phyloP scores from a whole-genome alignment of 2,797 vertebrate genomes.

The Helarctos malayanus region DNA sequence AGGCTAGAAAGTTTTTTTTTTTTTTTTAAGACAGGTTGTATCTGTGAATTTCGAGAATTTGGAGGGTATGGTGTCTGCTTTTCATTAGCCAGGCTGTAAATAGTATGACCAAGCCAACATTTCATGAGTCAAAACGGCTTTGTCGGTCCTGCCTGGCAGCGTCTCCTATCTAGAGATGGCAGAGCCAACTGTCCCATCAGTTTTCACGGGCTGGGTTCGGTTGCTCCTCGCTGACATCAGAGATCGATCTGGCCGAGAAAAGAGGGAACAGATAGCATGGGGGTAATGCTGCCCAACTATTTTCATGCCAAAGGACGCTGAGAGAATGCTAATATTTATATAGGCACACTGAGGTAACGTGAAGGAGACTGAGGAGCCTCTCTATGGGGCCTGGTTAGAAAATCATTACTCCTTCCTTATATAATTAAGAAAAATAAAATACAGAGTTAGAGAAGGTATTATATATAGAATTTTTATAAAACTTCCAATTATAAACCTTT shows the following conservation, averaged over 20 bases:
- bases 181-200: neutral
- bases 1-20: neutral
- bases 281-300: neutral
- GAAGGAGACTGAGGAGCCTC: neutral
- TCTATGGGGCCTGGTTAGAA: neutral
- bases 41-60: neutral
- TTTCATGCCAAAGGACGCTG: neutral
- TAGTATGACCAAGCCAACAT: neutral
- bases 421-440: conserved; percentile 21
- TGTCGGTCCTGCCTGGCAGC: neutral
- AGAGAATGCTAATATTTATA: neutral
- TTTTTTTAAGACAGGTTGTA: neutral
- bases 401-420: neutral
- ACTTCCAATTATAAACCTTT: conserved; percentile 58
- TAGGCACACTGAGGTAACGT: neutral
- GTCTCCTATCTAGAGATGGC: neutral
- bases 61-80: neutral
- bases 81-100: neutral
- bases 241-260: neutral
- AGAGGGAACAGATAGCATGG: neutral
- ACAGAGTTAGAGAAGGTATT: neutral
- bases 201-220: neutral
- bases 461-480: conserved; percentile 35
- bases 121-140: neutral
- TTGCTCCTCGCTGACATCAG: neutral